A percentile compares a stretch with the other conserved stretches of the same genome.
Evolutionary conservation across 1,140 invertebrate species (phyloP).

Genomic region (Drosophila sproati): DNA sequence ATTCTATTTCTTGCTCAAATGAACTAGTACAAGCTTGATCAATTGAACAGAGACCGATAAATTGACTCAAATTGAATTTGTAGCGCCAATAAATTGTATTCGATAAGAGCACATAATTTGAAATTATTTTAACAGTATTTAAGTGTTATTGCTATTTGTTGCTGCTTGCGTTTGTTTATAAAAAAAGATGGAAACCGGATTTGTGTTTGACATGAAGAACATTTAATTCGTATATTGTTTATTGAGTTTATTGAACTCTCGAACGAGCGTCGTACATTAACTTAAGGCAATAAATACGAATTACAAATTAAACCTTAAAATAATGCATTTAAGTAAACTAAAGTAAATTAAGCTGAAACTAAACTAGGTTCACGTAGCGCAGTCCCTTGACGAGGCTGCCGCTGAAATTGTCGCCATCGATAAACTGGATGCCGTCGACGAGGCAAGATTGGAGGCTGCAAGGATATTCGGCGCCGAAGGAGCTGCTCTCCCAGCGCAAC

Average conservation of each 20-base stretch:
- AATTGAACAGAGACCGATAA: too few species aligned
- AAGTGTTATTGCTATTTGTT: too few species aligned
- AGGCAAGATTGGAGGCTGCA: slow-evolving; percentile 74
- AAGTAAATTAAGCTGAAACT: slow-evolving; percentile 14
- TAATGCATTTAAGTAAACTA: slow-evolving; percentile 2
- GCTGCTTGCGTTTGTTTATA: too few species aligned
- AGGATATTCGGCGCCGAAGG: slow-evolving; percentile 78
- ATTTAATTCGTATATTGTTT: slow-evolving; percentile 12
- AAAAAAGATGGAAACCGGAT: slow-evolving; percentile 51
- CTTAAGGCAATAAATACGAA: slow-evolving; percentile 72
- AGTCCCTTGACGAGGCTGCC: slow-evolving; percentile 80
- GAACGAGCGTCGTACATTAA: slow-evolving; percentile 59
- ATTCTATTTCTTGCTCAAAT: too few species aligned
- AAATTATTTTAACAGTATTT: too few species aligned
- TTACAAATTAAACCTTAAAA: slow-evolving; percentile 32
- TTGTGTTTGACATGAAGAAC: slow-evolving; percentile 34
- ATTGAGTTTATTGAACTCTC: slow-evolving; percentile 71
- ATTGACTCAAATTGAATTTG: too few species aligned
- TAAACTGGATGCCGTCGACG: slow-evolving; percentile 70
- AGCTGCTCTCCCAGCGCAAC: slow-evolving; percentile 62
- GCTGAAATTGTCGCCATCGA: slow-evolving; percentile 62
- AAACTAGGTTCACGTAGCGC: slow-evolving; percentile 73
- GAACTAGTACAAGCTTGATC: too few species aligned
- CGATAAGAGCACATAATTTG: too few species aligned
- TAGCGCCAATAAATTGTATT: too few species aligned